These are phyloP conservation scores for Chionomys nivalis DNA, from an alignment of 2,113 vertebrate species.

Conservation along the genomic window DNA sequence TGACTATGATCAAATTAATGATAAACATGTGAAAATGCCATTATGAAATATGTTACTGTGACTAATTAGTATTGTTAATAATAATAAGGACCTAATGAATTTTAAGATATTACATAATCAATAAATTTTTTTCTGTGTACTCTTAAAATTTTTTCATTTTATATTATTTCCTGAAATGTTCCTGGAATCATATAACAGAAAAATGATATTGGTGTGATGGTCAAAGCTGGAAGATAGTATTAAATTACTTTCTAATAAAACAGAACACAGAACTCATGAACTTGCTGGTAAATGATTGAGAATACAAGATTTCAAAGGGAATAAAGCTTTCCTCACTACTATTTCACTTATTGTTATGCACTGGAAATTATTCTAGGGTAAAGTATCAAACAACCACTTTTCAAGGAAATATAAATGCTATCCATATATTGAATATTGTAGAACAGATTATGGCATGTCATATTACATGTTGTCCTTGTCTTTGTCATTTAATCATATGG, in stretches of 20 bases:
- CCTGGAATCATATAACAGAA: neutral
- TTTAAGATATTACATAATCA: neutral
- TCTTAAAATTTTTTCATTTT: neutral
- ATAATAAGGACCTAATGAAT: neutral
- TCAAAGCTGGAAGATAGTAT: neutral
- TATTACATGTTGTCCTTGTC: neutral
- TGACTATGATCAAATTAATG: neutral
- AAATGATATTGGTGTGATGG: neutral
- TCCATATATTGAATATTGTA: neutral
- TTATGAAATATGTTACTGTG: neutral
- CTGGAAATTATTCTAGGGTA: neutral
- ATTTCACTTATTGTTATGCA: neutral
- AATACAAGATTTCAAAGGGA: constrained; percentile 31
- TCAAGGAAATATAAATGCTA: neutral
- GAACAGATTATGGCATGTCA: neutral
- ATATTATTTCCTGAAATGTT: neutral
- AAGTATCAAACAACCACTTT: neutral
- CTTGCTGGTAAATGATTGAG: neutral
- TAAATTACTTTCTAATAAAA: neutral
- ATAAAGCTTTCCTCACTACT: neutral
- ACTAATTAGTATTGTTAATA: no score
- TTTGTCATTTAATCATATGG: neutral
- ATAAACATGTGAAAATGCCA: neutral
- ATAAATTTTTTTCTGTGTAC: neutral
- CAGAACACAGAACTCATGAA: neutral